Evolutionary conservation across 2,888 invertebrate species (phyloP).

Genomic region (Crocallis elinguaria): DNA sequence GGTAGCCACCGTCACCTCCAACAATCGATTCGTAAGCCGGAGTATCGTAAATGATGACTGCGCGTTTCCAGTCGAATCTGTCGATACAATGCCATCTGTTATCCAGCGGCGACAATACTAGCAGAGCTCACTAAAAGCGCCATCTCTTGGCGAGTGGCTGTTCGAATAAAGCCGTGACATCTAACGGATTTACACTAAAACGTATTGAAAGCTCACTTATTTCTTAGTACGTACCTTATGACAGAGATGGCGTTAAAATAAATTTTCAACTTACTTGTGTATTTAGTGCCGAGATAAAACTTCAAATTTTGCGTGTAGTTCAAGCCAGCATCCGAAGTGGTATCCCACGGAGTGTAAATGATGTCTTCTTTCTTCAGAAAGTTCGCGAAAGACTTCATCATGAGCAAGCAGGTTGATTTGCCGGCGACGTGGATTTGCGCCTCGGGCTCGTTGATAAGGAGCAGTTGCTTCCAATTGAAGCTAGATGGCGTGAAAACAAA

Average conservation of each 20-base stretch:
- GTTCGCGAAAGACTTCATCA: slow-evolving; percentile 89
- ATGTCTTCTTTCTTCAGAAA: slow-evolving; percentile 76
- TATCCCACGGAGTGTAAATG: slow-evolving; percentile 85
- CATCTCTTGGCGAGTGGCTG: slow-evolving; percentile 39
- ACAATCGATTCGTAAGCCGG: slow-evolving; percentile 87
- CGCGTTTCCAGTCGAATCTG: slow-evolving; percentile 90
- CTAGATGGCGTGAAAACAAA: slow-evolving; percentile 82
- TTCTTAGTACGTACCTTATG: slow-evolving; percentile 24
- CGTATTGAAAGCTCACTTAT: neutral
- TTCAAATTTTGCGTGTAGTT: slow-evolving; percentile 86
- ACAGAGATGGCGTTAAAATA: slow-evolving; percentile 38
- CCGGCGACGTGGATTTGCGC: slow-evolving; percentile 88
- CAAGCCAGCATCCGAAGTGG: slow-evolving; percentile 81
- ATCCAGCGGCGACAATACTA: slow-evolving; percentile 40
- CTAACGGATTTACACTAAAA: neutral
- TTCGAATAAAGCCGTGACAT: neutral
- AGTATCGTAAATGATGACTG: slow-evolving; percentile 90
- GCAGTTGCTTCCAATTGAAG: slow-evolving; percentile 88
- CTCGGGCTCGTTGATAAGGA: slow-evolving; percentile 89
- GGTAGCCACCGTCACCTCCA: slow-evolving; percentile 90
- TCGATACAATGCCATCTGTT: slow-evolving; percentile 55
- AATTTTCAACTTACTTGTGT: slow-evolving; percentile 86
- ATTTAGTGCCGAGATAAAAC: slow-evolving; percentile 87
- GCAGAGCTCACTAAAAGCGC: slow-evolving; percentile 21
- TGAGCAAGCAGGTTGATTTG: slow-evolving; percentile 89